phyloP scores from a whole-genome alignment of 1,140 invertebrate species.

The Temnothorax nylanderi region DNA sequence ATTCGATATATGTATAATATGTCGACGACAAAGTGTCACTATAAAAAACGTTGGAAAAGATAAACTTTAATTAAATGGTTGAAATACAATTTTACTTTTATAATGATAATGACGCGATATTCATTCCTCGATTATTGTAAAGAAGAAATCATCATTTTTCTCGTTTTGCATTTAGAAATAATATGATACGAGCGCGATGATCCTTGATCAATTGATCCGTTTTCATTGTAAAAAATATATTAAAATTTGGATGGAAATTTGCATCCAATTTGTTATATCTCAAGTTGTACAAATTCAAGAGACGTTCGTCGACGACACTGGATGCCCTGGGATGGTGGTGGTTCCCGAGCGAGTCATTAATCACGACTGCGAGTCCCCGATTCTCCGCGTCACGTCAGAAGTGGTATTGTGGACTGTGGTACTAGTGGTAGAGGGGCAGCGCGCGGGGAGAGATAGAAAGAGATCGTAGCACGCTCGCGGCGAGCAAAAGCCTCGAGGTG shows the following conservation, averaged over 20 bases:
- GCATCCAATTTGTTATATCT: not conserved
- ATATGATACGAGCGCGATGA: too few species aligned
- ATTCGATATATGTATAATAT: not conserved
- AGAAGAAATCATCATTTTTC: not conserved
- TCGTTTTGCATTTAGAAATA: not conserved
- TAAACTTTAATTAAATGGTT: not conserved
- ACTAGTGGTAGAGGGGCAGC: not conserved
- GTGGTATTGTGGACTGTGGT: conserved; percentile 27
- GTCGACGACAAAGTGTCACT: not conserved
- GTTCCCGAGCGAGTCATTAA: conserved; percentile 80
- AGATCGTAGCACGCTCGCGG: conserved; percentile 65
- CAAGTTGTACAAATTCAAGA: conserved; percentile 71
- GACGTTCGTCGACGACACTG: conserved; percentile 68
- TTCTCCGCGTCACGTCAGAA: conserved; percentile 68
- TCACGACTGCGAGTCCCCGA: conserved; percentile 76
- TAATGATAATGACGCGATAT: not conserved
- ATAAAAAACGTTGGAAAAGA: not conserved
- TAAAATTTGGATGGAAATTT: too few species aligned
- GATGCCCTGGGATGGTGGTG: not conserved
- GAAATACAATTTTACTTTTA: conserved; percentile 5
- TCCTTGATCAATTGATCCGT: not conserved
- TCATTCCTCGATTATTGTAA: not conserved
- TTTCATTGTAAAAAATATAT: too few species aligned
- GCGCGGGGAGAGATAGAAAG: conserved; percentile 51
- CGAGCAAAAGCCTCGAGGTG: conserved; percentile 68